Conservation (phyloP, 2,888 invertebrate species). For the Metalampra italica region DNA sequence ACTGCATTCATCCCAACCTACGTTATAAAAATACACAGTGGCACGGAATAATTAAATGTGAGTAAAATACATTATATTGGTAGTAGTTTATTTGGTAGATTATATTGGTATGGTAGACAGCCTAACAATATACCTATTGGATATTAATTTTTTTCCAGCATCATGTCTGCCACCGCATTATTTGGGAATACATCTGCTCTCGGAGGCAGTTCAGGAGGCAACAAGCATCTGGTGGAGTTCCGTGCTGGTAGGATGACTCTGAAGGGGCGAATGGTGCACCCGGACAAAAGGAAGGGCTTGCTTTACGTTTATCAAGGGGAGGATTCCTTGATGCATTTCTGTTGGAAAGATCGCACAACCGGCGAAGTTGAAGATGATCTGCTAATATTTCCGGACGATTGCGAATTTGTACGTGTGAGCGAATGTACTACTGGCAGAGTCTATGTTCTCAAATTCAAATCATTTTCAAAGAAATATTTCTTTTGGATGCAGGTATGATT, state of each 20-base stretch:
- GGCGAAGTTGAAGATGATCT: conserved; percentile 98
- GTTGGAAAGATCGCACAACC: conserved; percentile 98
- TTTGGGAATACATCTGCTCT: conserved; percentile 87
- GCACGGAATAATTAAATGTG: too few relatives aligned
- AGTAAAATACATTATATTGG: too few relatives aligned
- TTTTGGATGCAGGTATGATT: conserved; percentile 96
- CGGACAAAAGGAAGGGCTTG: conserved; percentile 96
- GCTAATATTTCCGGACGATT: conserved; percentile 99
- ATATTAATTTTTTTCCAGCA: not conserved
- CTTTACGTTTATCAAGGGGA: conserved; percentile 97
- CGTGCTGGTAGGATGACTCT: conserved; percentile 97
- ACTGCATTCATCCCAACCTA: too few relatives aligned
- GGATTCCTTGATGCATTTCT: conserved; percentile 98
- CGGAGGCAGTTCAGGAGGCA: conserved; percentile 88
- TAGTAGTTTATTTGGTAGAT: too few relatives aligned
- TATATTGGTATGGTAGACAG: too few relatives aligned
- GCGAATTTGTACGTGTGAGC: conserved; percentile 95
- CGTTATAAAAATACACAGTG: too few relatives aligned
- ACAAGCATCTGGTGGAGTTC: conserved; percentile 95
- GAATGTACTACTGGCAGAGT: conserved; percentile 98
- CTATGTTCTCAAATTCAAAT: conserved; percentile 97
- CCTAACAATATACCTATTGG: too few relatives aligned
- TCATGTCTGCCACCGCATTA: conserved; percentile 76
- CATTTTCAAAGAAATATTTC: conserved; percentile 94
- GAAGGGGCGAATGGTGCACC: conserved; percentile 95